These are phyloP conservation scores for Clytia hemisphaerica DNA, from an alignment of 30 jellyfish, hydroid and myxozoan species.

Conservation along the genomic window DNA sequence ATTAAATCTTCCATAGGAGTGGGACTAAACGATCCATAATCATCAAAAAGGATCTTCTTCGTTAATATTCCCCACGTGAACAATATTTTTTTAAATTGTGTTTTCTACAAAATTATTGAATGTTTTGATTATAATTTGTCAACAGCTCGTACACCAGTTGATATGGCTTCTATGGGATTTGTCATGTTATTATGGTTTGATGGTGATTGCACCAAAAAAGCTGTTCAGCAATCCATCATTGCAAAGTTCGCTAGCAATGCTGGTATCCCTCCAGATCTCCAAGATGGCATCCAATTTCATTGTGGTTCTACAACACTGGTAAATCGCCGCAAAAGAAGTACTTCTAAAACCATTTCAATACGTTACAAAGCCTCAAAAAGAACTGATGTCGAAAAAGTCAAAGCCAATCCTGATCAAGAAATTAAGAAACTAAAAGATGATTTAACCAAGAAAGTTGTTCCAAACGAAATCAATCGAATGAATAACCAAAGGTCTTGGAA, in stretches of 20 bases:
- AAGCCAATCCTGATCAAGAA: slow-evolving; percentile 26
- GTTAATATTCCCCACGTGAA: too few species aligned
- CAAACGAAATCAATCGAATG: slow-evolving; percentile 29
- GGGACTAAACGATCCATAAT: too few species aligned
- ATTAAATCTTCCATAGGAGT: too few species aligned
- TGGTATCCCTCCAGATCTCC: too few species aligned
- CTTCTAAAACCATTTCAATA: slow-evolving; percentile 24
- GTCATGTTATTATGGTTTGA: slow-evolving; percentile 16
- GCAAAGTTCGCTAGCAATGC: slow-evolving; percentile 13
- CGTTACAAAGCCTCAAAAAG: slow-evolving; percentile 25
- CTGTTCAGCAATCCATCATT: slow-evolving; percentile 40
- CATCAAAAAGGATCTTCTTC: too few species aligned
- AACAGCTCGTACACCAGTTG: too few species aligned
- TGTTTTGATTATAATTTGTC: too few species aligned
- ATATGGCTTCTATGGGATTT: too few species aligned
- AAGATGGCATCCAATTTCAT: slow-evolving; percentile 6
- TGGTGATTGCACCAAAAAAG: slow-evolving; percentile 55
- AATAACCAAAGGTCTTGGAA: slow-evolving; percentile 14
- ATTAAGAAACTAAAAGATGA: slow-evolving; percentile 21
- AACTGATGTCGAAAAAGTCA: slow-evolving; percentile 40
- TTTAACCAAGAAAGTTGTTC: slow-evolving; percentile 31
- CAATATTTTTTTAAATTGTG: too few species aligned
- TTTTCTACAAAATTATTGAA: too few species aligned
- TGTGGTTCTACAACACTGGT: slow-evolving; percentile 61
- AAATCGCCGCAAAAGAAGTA: slow-evolving; percentile 39